A percentile compares a stretch with the other conserved stretches of the same genome.
Evolutionary conservation across 2,888 invertebrate species (phyloP).

Genomic region (Geophilus truncorum): DNA sequence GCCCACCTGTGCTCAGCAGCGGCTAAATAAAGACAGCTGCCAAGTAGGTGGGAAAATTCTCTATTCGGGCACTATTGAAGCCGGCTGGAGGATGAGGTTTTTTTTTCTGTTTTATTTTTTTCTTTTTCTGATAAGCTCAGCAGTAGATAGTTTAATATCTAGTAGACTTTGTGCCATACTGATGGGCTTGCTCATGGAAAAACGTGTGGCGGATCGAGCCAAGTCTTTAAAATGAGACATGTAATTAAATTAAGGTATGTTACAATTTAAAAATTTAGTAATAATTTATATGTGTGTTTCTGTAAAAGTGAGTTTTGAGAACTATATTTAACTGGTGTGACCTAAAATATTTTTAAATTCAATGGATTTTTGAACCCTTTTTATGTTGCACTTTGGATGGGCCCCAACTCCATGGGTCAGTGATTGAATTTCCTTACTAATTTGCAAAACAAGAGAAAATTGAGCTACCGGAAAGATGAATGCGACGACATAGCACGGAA

Average conservation of each 20-base stretch:
- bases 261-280: too few relatives aligned
- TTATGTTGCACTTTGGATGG: slow-evolving; percentile 2
- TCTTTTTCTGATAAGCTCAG: background rate
- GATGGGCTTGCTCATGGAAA: background rate
- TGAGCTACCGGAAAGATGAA: slow-evolving; percentile 5
- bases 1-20: background rate
- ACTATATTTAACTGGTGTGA: too few relatives aligned
- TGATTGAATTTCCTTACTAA: slow-evolving; percentile 20
- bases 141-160: background rate
- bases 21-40: slow-evolving; percentile 20
- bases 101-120: background rate
- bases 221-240: too few relatives aligned
- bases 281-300: too few relatives aligned
- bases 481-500: background rate
- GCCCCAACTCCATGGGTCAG: slow-evolving; percentile 12
- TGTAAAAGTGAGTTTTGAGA: too few relatives aligned
- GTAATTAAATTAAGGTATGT: too few relatives aligned
- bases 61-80: background rate
- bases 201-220: too few relatives aligned
- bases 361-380: background rate
- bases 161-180: background rate
- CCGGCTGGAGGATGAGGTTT: background rate
- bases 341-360: background rate
- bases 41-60: slow-evolving; percentile 5
- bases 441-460: slow-evolving; percentile 20